A percentile compares a stretch with the other conserved stretches of the same genome.
Conservation (phyloP, 2,888 invertebrate species). For the Drosophila tanythrix region DNA sequence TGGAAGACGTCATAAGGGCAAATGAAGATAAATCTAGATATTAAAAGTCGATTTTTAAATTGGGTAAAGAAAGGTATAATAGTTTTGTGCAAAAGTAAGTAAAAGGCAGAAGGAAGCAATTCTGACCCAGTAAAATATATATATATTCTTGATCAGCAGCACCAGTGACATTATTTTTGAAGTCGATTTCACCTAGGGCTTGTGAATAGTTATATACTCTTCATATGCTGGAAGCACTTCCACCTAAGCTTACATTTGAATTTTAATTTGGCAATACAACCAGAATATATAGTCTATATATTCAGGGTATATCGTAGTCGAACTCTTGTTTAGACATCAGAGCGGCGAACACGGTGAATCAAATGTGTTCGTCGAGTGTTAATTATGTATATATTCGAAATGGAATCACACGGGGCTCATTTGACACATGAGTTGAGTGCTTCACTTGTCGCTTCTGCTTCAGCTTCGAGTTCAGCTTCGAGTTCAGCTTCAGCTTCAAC, state of each 20-base stretch:
- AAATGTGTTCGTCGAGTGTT: constrained; percentile 21
- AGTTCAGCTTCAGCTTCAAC: neutral
- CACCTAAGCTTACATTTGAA: too few species aligned
- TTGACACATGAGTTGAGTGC: constrained; percentile 10
- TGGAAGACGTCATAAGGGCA: neutral
- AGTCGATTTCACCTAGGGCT: neutral
- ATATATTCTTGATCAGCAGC: neutral
- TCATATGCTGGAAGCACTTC: neutral
- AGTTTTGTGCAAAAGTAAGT: neutral
- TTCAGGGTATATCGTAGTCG: constrained; percentile 5
- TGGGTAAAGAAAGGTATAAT: neutral
- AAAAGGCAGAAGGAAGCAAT: neutral
- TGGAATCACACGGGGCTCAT: constrained; percentile 32
- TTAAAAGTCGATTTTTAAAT: neutral
- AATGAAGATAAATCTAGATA: neutral
- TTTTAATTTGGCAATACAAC: constrained; percentile 10
- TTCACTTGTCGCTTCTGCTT: constrained; percentile 26
- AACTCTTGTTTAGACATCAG: constrained; percentile 7
- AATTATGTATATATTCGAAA: constrained; percentile 29
- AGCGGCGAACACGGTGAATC: neutral
- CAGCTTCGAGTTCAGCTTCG: constrained; percentile 27
- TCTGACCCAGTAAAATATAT: neutral
- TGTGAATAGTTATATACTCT: neutral
- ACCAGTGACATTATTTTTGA: neutral
- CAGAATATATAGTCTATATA: constrained; percentile 31